phyloP scores from a whole-genome alignment of 2,113 vertebrate genomes.

The Podarcis cretensis region DNA sequence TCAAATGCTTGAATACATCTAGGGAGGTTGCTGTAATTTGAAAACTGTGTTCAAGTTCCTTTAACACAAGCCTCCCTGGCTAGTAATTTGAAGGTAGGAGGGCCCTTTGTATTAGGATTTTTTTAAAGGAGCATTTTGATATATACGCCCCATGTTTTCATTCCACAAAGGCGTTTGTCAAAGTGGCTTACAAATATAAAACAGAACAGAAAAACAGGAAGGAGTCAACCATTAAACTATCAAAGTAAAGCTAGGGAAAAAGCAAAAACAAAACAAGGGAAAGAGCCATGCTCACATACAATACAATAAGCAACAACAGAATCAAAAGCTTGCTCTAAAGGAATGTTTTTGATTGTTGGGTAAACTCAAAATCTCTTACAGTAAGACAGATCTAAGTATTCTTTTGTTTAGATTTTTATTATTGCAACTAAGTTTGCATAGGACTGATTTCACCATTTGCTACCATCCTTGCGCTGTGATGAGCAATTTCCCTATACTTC shows the following conservation, averaged over 20 bases:
- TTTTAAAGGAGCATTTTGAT: neutral
- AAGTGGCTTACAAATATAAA: no score
- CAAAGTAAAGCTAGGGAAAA: no score
- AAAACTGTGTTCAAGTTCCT: neutral
- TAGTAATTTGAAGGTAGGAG: neutral
- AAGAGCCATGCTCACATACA: no score
- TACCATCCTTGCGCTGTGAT: neutral
- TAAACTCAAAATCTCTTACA: neutral
- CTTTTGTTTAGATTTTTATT: neutral
- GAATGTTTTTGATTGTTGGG: no score
- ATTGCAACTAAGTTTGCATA: neutral
- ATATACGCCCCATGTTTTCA: neutral
- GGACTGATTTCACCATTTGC: neutral
- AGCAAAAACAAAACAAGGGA: no score
- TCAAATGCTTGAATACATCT: no score
- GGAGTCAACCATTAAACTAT: no score
- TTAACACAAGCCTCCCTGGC: neutral
- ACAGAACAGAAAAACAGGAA: no score
- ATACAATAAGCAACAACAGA: no score
- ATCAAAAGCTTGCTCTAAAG: no score
- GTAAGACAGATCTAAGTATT: neutral
- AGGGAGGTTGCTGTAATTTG: neutral
- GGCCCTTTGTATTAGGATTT: neutral
- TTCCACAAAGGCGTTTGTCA: no score
- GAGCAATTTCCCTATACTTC: slow-evolving; percentile 10